Conservation (phyloP, 1,140 invertebrate genomes). For the Meloidogyne exigua region DNA sequence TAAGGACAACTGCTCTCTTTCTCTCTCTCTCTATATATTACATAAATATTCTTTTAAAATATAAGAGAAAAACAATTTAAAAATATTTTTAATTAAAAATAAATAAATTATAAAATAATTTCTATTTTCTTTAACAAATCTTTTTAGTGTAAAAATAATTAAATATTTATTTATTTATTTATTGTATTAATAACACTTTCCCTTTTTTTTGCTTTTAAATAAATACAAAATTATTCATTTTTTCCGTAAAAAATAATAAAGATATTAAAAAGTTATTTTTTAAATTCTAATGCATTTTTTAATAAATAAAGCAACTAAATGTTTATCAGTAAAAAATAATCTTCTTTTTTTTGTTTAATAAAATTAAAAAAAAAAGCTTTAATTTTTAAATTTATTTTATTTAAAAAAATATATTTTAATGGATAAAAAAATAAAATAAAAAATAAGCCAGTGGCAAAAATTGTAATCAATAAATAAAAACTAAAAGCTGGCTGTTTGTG, state of each 20-base stretch:
- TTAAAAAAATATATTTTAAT: neutral
- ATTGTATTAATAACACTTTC: too few species aligned
- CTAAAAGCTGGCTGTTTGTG: neutral
- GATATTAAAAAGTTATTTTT: too few species aligned
- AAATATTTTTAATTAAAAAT: neutral
- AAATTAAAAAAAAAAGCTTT: too few species aligned
- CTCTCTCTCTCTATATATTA: too few species aligned
- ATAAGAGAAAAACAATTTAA: too few species aligned
- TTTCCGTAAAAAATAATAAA: neutral
- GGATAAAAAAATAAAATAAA: neutral
- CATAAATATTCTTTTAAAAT: too few species aligned
- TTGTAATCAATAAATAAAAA: neutral
- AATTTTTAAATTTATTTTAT: slow-evolving; percentile 1
- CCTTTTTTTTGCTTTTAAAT: too few species aligned
- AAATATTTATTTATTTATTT: too few species aligned
- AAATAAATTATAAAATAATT: too few species aligned
- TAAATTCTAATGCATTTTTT: neutral
- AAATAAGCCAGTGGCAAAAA: slow-evolving; percentile 10
- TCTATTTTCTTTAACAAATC: too few species aligned
- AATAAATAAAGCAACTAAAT: neutral
- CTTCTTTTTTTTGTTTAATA: neutral
- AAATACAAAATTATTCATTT: slow-evolving; percentile 6
- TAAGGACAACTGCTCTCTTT: too few species aligned
- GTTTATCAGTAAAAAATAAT: neutral
- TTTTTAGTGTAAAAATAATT: too few species aligned